Evolutionary conservation across 2,888 invertebrate species (phyloP), one percentile per base, ranked within the genome.

Genomic region (Poecilobothrus nobilitatus): DNA sequence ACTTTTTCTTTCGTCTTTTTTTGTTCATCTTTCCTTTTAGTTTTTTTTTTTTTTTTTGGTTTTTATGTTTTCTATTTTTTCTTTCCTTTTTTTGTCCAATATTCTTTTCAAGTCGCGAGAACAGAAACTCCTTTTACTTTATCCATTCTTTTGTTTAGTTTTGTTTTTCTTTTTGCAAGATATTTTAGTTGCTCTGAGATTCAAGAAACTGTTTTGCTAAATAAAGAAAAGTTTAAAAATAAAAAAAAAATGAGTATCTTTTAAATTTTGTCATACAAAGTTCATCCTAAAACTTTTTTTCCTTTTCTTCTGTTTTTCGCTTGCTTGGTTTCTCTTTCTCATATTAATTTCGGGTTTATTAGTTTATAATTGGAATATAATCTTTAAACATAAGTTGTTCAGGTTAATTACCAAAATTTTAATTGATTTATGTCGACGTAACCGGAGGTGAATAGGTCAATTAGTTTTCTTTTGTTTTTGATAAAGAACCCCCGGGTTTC

Each of bases 161-260:
- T 5, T 27, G 27, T 27, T 4, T 27, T 27, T 27, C 3, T 27
- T 27, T 27, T 27, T 27, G 27, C 27, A 27, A 27, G 5, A 5
- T 27, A 27, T 27, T 27, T 27, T 27, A 5, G 27, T 27, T 27
- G 27, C 27, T 27, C 27, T 3, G 65, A 63, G 22, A 53, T 27
- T 12, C 4, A 8, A 53, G 62, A 34, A 65, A 69, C 68, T 67
- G 68, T 69, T 64, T 68, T 68, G 15, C 41, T 15, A 41, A 41
- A 41, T 12, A 41, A 41, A 41, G 15, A 41, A 41, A 41, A 41
- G 7, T 27, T 27, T 27, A 18, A 53, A 6, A 53, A 18, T 18
- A 18, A 53, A 12, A 53, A 12, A 53, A 53, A 53, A 53, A 53
- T 12, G 6, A 53, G 53, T 9, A 53, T 53, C 53, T 12, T 53